Percentiles rank a stretch among this genome's conserved stretches.
These are phyloP conservation scores for Drosophila repleta DNA, from an alignment of 1,140 invertebrate species.

Conservation along the genomic window DNA sequence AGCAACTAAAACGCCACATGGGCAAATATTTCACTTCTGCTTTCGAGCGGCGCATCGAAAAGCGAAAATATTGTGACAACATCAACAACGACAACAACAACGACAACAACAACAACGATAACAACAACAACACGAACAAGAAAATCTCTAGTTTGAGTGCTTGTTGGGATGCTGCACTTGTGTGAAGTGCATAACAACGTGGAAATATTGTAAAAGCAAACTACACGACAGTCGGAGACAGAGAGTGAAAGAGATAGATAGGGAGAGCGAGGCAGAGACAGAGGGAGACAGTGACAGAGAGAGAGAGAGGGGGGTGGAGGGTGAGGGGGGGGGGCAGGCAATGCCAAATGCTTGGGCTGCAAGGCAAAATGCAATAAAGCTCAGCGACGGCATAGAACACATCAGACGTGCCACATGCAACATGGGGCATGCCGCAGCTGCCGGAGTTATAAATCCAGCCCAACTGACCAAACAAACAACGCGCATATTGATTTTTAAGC, in stretches of 20 bases:
- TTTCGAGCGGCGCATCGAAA: constrained; percentile 78
- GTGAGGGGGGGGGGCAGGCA: neutral
- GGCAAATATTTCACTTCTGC: constrained; percentile 79
- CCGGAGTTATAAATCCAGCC: constrained; percentile 36
- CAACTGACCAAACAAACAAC: constrained; percentile 51
- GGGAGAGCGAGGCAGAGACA: neutral
- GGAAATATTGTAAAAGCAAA: constrained; percentile 76
- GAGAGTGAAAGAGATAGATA: neutral
- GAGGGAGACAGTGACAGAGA: neutral
- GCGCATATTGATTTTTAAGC: constrained; percentile 64
- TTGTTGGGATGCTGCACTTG: constrained; percentile 56
- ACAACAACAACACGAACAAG: constrained; percentile 28
- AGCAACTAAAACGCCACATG: constrained; percentile 73
- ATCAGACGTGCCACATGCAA: constrained; percentile 16
- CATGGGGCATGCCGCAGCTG: constrained; percentile 38
- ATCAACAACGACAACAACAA: constrained; percentile 48
- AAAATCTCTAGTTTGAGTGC: constrained; percentile 59
- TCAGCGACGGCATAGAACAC: constrained; percentile 35
- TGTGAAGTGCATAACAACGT: constrained; percentile 80
- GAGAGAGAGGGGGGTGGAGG: neutral
- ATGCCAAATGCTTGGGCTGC: constrained; percentile 39
- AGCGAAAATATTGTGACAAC: constrained; percentile 82
- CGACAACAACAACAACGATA: constrained; percentile 20
- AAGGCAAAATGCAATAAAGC: constrained; percentile 56
- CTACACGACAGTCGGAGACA: constrained; percentile 47